These are phyloP conservation scores for Chaunax sp. DNA, from an alignment of 2,797 vertebrate genomes.

Conservation along the genomic window DNA sequence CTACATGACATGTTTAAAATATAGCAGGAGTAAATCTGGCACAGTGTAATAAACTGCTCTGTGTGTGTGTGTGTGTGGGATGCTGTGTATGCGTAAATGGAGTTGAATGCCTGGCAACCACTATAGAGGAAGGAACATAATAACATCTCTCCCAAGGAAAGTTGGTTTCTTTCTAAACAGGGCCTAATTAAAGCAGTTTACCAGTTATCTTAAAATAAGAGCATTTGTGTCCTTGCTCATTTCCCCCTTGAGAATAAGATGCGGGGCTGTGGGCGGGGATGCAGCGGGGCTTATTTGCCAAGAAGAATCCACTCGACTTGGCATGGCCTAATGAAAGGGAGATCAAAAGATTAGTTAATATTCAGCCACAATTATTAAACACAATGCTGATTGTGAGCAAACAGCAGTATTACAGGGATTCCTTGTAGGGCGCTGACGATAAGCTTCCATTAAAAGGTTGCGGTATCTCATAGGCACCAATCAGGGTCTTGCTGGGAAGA, in stretches of 20 bases:
- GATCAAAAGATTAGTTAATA: conserved; percentile 82
- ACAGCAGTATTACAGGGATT: conserved; percentile 66
- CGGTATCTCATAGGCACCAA: conserved; percentile 51
- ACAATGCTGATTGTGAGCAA: conserved; percentile 75
- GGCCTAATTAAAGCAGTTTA: conserved; percentile 76
- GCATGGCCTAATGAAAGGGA: conserved; percentile 77
- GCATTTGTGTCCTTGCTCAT: conserved; percentile 69
- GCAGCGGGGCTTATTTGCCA: conserved; percentile 61
- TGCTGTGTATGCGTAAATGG: conserved; percentile 21
- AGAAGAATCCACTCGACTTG: conserved; percentile 63
- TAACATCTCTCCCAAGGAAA: conserved; percentile 53
- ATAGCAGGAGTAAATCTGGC: conserved; percentile 72
- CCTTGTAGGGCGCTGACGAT: conserved; percentile 61
- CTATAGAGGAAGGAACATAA: conserved; percentile 27
- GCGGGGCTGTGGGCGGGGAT: conserved; percentile 43
- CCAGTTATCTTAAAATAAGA: conserved; percentile 74
- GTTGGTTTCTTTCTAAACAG: conserved; percentile 64
- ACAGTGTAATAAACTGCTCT: conserved; percentile 15
- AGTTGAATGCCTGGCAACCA: conserved; percentile 38
- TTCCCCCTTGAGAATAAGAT: conserved; percentile 67
- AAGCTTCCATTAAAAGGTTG: conserved; percentile 62
- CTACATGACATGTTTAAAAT: conserved; percentile 70
- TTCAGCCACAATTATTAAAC: conserved; percentile 78
- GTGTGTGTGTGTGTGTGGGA: conserved; percentile 6
- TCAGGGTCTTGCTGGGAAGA: conserved; percentile 54